Base-by-base conservation (phyloP, 1,140 invertebrate genomes). In the Drosophila obscura region DNA sequence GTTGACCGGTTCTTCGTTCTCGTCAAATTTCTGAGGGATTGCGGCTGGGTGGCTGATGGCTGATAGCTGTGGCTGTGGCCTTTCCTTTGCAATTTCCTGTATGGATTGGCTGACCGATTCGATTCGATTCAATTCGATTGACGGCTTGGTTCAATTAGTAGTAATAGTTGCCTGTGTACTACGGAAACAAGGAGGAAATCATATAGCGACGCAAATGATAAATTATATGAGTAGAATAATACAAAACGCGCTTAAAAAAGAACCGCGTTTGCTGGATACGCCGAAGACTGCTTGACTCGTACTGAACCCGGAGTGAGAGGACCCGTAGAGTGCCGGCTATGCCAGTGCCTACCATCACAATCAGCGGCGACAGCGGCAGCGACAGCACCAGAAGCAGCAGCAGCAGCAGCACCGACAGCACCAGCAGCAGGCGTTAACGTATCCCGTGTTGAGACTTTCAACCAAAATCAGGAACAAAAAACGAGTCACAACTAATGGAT, bases 151-250 rank as follows among this genome's bases (percentile, higher is more conserved):
- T 31, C 31, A 31, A 9, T 9, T 31, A 9, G 31, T 31, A 31
- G 31, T 31, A 9, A 9, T 31, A 63, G 57, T 78, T 59, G 51
- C 41, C 61, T 85, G 64, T 81, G 73, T 88, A 90, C 90, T 91
- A 91, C 90, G 72, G 78, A 88, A 91, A 90, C 85, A 91, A 90
- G 82, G 85, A 90, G 77, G 35, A 91, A 91, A 91, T 91, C 68
- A 91, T 90, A 91, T 71, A 91, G 90, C 90, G 90, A 91, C 90
- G 90, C 90, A 91, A 91, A 91, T 90, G 90, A 91, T 91, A 91
- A 91, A 91, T 91, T 91, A 91, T 91, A 91, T 91, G 90, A 91
- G 90, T 91, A 91, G 90, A 91, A 91, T 91, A 91, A 91, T 90
- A 91, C 72, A 91, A 91, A 91, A 91, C 90, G 90, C 90, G 90